Evolutionary conservation across 2,113 vertebrate species (phyloP), one percentile per base, ranked within the genome.

Genomic region (Neodontobutis hainanensis): DNA sequence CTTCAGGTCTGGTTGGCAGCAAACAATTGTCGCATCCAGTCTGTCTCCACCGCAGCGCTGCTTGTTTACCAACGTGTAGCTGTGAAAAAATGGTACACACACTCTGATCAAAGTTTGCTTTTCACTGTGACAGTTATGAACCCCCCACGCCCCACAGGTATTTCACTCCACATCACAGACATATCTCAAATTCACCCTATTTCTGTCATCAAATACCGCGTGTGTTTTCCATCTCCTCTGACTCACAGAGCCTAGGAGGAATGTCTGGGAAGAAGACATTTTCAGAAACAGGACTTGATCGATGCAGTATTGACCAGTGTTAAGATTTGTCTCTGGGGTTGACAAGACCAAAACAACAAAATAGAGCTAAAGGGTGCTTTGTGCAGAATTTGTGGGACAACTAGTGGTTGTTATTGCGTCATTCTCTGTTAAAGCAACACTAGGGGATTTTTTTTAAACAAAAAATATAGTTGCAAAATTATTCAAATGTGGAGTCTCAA

Each of bases 141-240:
- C 61, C 43, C 51, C 3, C 19, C 19, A 27, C 19, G 19, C 19
- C 75, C 61, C 5, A 42, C 53, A 84, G 81, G 68, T 73, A 47
- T 80, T 51, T 71, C 49, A 77, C 73, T 44, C 53, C 46, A 65
- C 65, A 34, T 58, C 16, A 35, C 55, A 75, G 73, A 38, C 49
- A 47, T 34, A 64, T 67, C 73, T 69, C 76, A 32, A 66, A 68
- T 36, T 43, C n/a, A 68, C 53, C 44, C 62, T 61, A 40, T 50
- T 16, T 68, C 36, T 51, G 8, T 60, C 57, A 43, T 19, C 19
- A 64, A 49, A 73, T 35, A 9, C 47, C 32, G 38, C 44, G 50
- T 71, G 34, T 40, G 8, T 56, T 8, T 67, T 46, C 51, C 51
- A 68, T 60, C 32, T 19, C 27, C 19, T 11, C 15, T 19, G 55